Conservation (phyloP, 1,140 invertebrate species). For the roundworm (Caenorhabditis elegans) region WBcel235 BX284605.5:16238001-16238500, state of each 20-base stretch:
- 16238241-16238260: not conserved
- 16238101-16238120: too few species aligned
- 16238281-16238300: not conserved
- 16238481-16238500: constrained; percentile 49
- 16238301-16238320: not conserved
- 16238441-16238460: not conserved
- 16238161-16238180: too few species aligned
- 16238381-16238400: constrained; percentile 41
- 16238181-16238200: too few species aligned
- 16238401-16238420: constrained; percentile 46
- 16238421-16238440: not conserved
- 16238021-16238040: too few species aligned
- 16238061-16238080: too few species aligned
- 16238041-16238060: too few species aligned
- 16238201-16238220: too few species aligned
- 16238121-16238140: too few species aligned
- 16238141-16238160: too few species aligned
- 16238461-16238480: not conserved
- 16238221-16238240: not conserved
- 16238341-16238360: constrained; percentile 36
- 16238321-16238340: constrained; percentile 24
- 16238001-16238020: too few species aligned
- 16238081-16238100: too few species aligned
- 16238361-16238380: constrained; percentile 43
- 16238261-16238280: not conserved